Evolutionary conservation across 2,113 vertebrate genomes (phyloP).

Genomic region (Phoxinus phoxinus): DNA sequence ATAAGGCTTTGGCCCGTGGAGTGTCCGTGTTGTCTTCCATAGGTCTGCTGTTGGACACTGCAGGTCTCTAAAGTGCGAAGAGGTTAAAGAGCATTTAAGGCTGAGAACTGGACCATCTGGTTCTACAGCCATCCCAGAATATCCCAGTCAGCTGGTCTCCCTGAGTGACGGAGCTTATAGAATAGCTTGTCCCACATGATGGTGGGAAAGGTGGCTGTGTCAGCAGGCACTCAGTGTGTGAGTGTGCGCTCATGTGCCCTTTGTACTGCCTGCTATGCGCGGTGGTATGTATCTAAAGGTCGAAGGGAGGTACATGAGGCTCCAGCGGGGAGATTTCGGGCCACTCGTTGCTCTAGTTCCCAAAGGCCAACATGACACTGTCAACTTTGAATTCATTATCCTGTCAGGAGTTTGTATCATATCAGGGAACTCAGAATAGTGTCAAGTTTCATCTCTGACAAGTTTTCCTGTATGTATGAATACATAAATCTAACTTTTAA

Average conservation of each 20-base stretch:
- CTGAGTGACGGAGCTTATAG: conserved; percentile 54
- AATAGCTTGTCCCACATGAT: conserved; percentile 48
- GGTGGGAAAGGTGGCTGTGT: conserved; percentile 58
- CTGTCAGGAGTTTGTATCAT: not conserved
- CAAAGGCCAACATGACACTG: conserved; percentile 61
- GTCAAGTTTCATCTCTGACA: too few relatives aligned
- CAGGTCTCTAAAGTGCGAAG: conserved; percentile 28
- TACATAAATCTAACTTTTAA: not conserved
- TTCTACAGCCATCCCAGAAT: conserved; percentile 54
- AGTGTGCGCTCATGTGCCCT: conserved; percentile 65
- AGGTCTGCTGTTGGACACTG: not conserved
- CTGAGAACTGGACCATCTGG: conserved; percentile 24
- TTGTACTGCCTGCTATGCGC: conserved; percentile 78
- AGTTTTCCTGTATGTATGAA: not conserved
- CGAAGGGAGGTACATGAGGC: conserved; percentile 71
- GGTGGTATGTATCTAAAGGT: conserved; percentile 80
- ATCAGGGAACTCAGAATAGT: not conserved
- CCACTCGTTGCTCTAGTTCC: conserved; percentile 53
- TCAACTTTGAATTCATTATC: conserved; percentile 14
- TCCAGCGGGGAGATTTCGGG: conserved; percentile 65
- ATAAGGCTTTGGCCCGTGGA: conserved; percentile 8
- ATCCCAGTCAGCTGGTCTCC: conserved; percentile 53
- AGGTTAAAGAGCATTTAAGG: conserved; percentile 45
- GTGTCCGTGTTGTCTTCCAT: not conserved
- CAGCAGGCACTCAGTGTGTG: conserved; percentile 32